Evolutionary conservation across 1,140 invertebrate species (phyloP), one percentile per base, ranked within the genome.

Genomic region (Asobara japonica): DNA sequence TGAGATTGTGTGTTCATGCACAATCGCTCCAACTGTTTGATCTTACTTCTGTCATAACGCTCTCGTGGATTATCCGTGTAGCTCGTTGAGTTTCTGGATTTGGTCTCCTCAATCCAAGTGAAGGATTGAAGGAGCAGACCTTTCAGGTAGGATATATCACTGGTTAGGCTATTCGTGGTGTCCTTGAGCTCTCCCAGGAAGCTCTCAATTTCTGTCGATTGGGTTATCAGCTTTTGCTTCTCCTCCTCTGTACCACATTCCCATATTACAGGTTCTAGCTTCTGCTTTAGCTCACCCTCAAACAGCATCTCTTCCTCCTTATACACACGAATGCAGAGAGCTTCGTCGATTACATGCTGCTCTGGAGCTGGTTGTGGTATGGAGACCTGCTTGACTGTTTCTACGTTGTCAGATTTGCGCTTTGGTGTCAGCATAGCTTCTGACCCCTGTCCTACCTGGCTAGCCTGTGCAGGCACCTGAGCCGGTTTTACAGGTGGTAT

Each of bases 191-290:
- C 89, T 6, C 78, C 72, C 20, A 82, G 78, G 77, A 90, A 90
- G 2, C 83, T 77, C 16, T 86, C 80, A 66, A 90, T 82, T 13
- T 81, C 74, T 2, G 76, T 75, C 25, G 84, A 84, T 29, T 80
- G 84, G 29, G 83, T 80, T 16, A 80, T 79, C 8, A 91, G 77
- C 11, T 77, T 78, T 31, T 75, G 76, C 72, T 87, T 87, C 71
- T 91, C 90, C 10, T 88, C 84, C 5, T 88, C 83, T 2, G 84
- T 86, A 2, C 88, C 90, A 31, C 80, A 80, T 13, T 85, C 75
- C 75, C 77, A 83, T n/a, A 38, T 45, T 11, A 79, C 73, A 2
- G 69, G 36, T 20, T 81, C 78, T 10, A 82, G 22, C 75, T 79
- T 81, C 62, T 77, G 77, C 45, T 79, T 77, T 20, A 91, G 68